Evolutionary conservation across 1,140 invertebrate species (phyloP), one percentile per base, ranked within the genome.

Genomic region (Samia ricini): DNA sequence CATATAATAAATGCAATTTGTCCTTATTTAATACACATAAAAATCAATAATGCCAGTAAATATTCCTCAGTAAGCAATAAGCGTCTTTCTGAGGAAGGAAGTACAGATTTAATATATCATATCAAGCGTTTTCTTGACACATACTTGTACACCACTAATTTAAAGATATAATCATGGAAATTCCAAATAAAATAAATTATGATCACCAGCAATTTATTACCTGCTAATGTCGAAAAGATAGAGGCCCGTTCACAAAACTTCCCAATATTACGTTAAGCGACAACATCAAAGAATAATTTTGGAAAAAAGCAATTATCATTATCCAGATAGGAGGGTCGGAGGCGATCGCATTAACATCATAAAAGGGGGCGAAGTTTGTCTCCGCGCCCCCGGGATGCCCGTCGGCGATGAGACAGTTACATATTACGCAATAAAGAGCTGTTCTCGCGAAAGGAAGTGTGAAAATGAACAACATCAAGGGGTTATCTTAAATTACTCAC

Each of bases 401-500:
- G 80, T 83, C 80, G 80, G 75, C 79, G 75, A 80, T 49, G 81
- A 87, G 85, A 88, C 85, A 89, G 87, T 86, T 88, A 89, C 85
- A 88, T 86, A 90, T 90, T 90, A 88, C 79, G 85, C 85, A 86
- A 90, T 90, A 90, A 88, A 88, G 84, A 88, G 81, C 88, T 88
- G 87, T 89, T 89, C 87, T 89, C 87, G 87, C 84, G 83, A 84
- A 88, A 89, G 87, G 85, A 89, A 89, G 87, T 89, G 87, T 89
- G 87, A 89, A 89, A 89, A 89, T 89, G 87, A 89, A 87, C 85
- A 88, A 88, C 85, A 88, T 88, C 83, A 89, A 89, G 87, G 87
- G 87, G 85, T 88, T 89, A 89, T 89, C 87, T 89, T 87, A 84
- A 88, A 89, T 89, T 88, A 88, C 87, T 89, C 87, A 88, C 87